phyloP scores from a whole-genome alignment of 2,113 vertebrate species.

The Glaucomys volans region DNA sequence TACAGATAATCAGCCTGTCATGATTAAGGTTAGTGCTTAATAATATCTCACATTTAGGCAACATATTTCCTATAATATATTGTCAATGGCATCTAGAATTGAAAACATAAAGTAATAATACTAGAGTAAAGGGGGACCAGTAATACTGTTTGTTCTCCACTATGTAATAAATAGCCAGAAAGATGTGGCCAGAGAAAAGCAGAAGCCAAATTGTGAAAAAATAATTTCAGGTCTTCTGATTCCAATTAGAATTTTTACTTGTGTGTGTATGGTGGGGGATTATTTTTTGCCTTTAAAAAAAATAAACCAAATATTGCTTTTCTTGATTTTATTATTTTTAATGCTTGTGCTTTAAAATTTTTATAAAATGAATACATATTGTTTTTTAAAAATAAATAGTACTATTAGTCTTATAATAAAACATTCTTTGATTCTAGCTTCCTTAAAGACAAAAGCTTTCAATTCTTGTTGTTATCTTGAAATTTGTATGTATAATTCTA shows the following conservation, averaged over 20 bases:
- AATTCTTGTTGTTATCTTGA: conserved; percentile 1
- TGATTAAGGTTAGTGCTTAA: not conserved
- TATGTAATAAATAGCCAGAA: not conserved
- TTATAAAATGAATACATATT: conserved; percentile 19
- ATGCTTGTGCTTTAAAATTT: conserved; percentile 8
- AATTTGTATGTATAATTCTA: not conserved
- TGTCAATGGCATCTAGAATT: conserved; percentile 8
- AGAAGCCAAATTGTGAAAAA: not conserved
- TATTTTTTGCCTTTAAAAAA: not conserved
- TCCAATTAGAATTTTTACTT: not conserved
- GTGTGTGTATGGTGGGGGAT: not conserved
- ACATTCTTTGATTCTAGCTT: not conserved
- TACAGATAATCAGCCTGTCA: not conserved
- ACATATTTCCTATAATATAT: not conserved
- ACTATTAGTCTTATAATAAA: not conserved
- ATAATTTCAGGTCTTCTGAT: conserved; percentile 27
- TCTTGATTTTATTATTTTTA: conserved; percentile 20
- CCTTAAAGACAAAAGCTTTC: conserved; percentile 1
- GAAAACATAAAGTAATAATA: not conserved
- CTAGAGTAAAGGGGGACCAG: not conserved
- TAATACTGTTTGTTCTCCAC: not conserved
- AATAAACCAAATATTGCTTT: not conserved
- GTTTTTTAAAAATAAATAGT: not conserved
- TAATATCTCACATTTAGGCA: not conserved
- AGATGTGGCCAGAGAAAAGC: not conserved